A percentile compares a stretch with the other conserved stretches of the same genome.
Conservation (phyloP, 2,888 invertebrate genomes). For the Stramonita haemastoma region DNA sequence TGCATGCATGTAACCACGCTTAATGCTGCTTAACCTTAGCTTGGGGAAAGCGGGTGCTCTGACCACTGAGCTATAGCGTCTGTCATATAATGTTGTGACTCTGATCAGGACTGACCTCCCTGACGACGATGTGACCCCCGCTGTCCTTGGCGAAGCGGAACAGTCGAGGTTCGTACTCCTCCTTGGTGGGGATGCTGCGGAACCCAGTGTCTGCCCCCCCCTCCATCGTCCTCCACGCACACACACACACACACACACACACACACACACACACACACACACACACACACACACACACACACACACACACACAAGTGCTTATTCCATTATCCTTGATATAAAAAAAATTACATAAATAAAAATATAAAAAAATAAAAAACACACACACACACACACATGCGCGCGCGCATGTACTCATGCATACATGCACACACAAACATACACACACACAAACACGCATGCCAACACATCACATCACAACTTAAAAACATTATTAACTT, state of each 20-base stretch:
- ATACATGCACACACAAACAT: background rate
- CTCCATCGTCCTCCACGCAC: constrained; percentile 64
- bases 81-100: no score
- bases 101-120: constrained; percentile 42
- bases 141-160: constrained; percentile 62
- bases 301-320: background rate
- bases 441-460: no score
- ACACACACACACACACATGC: background rate
- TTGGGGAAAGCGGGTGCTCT: no score
- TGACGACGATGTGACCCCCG: constrained; percentile 37
- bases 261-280: background rate
- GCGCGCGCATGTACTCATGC: background rate
- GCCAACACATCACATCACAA: no score
- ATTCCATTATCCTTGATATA: no score
- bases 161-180: constrained; percentile 71
- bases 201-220: constrained; percentile 76
- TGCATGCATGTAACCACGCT: no score
- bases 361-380: no score
- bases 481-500: no score
- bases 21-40: no score
- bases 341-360: no score
- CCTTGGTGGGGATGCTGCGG: constrained; percentile 66
- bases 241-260: background rate
- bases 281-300: background rate
- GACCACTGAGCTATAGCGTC: no score